A percentile compares a stretch with the other conserved stretches of the same genome.
phyloP scores from a whole-genome alignment of 2,797 vertebrate species.

The Enteromius mattozi region DNA sequence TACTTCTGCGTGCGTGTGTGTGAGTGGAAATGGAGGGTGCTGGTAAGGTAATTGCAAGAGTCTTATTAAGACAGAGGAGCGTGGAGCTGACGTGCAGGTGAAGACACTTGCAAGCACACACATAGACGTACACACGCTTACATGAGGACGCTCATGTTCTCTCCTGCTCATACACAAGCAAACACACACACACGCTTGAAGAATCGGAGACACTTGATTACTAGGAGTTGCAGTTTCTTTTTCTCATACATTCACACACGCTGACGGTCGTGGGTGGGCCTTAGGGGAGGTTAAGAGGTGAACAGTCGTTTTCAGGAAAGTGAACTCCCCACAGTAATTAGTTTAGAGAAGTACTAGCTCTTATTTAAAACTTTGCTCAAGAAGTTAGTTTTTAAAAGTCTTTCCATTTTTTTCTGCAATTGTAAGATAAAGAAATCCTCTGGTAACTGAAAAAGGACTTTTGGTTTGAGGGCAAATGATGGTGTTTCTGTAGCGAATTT shows the following conservation, averaged over 20 bases:
- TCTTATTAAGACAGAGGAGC: constrained; percentile 57
- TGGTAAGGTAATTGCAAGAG: constrained; percentile 53
- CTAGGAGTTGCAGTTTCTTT: background rate
- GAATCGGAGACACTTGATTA: constrained; percentile 7
- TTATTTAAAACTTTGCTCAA: constrained; percentile 33
- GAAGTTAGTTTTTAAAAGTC: constrained; percentile 9
- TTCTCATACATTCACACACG: background rate
- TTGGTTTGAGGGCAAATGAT: background rate
- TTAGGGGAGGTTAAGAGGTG: constrained; percentile 48
- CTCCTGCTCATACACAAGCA: constrained; percentile 19
- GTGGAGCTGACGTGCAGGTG: constrained; percentile 40
- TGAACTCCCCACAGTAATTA: constrained; percentile 48
- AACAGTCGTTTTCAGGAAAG: constrained; percentile 34
- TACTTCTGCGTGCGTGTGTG: constrained; percentile 49
- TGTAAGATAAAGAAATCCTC: background rate
- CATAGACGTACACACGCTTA: constrained; percentile 26
- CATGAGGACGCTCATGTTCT: constrained; percentile 11
- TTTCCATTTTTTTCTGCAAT: background rate
- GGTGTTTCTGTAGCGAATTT: background rate
- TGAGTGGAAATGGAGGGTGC: constrained; percentile 46
- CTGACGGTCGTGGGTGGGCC: background rate
- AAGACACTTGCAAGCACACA: constrained; percentile 38
- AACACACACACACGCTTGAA: constrained; percentile 34
- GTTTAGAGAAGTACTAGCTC: constrained; percentile 21
- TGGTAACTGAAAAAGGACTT: background rate